Percentiles rank a stretch among this genome's conserved stretches.
Conservation (phyloP, 2,888 invertebrate species). For the Chaitophorus viminalis region DNA sequence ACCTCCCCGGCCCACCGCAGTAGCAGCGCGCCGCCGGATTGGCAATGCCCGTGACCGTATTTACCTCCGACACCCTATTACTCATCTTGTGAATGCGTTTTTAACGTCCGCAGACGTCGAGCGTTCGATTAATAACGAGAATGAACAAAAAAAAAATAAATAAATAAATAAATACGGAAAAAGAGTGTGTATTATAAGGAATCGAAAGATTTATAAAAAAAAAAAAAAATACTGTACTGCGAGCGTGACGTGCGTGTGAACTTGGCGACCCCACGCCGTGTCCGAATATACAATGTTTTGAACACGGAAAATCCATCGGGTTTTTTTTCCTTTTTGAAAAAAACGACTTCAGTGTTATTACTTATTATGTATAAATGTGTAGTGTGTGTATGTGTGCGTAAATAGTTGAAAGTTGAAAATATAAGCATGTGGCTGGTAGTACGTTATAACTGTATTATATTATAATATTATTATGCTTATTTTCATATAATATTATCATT, state of each 20-base stretch:
- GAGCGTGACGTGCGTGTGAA: conserved; percentile 55
- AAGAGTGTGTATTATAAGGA: not conserved
- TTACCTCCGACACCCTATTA: conserved; percentile 54
- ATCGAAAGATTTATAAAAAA: no score
- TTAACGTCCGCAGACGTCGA: conserved; percentile 33
- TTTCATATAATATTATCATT: no score
- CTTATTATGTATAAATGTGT: no score
- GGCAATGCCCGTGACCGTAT: conserved; percentile 49
- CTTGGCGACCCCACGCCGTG: conserved; percentile 48
- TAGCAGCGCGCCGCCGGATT: conserved; percentile 37
- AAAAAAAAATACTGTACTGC: not conserved
- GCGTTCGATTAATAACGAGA: conserved; percentile 38
- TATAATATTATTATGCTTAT: no score
- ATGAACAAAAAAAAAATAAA: not conserved
- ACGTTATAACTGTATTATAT: no score
- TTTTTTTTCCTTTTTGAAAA: conserved; percentile 1
- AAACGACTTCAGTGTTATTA: conserved; percentile 34
- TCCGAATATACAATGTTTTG: conserved; percentile 42
- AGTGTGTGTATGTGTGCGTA: no score
- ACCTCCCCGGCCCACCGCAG: not conserved
- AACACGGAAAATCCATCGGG: conserved; percentile 45
- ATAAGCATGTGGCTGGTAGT: no score
- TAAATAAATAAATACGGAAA: not conserved
- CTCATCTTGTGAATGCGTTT: conserved; percentile 42
- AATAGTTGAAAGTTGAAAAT: no score